These are phyloP conservation scores for Stenichneumon culpator DNA, from an alignment of 2,888 invertebrate species.

Conservation along the genomic window DNA sequence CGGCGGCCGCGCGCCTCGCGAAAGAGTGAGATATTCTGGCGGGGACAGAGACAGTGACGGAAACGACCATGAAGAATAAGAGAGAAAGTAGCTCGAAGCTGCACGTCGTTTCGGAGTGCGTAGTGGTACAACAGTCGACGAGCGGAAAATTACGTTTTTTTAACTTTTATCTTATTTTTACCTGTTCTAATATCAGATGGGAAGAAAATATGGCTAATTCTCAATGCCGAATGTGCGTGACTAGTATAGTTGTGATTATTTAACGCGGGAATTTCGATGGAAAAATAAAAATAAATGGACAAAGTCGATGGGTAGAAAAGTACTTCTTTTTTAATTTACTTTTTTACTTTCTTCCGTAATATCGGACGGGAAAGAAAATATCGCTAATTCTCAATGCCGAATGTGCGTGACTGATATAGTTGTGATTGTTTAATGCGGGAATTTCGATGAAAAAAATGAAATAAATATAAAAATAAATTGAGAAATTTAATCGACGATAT, in stretches of 20 bases:
- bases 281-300: too few species aligned
- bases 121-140: background rate
- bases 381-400: background rate
- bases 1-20: constrained; percentile 14
- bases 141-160: constrained; percentile 13
- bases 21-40: constrained; percentile 1
- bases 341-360: too few species aligned
- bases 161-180: background rate
- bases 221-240: background rate
- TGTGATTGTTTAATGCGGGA: too few species aligned
- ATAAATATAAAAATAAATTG: constrained; percentile 37
- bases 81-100: constrained; percentile 43
- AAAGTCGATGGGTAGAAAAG: too few species aligned
- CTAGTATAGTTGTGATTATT: too few species aligned
- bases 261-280: too few species aligned
- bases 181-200: background rate
- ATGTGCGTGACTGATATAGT: background rate
- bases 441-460: background rate
- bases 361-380: background rate
- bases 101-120: constrained; percentile 29
- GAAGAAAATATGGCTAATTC: background rate
- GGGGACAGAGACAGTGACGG: constrained; percentile 3
- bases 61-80: constrained; percentile 55
- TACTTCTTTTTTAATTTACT: too few species aligned
- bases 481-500: background rate